Evolutionary conservation across 2,797 vertebrate genomes (phyloP), one percentile per base, ranked within the genome.

Genomic region (Poliocrania exsul): DNA sequence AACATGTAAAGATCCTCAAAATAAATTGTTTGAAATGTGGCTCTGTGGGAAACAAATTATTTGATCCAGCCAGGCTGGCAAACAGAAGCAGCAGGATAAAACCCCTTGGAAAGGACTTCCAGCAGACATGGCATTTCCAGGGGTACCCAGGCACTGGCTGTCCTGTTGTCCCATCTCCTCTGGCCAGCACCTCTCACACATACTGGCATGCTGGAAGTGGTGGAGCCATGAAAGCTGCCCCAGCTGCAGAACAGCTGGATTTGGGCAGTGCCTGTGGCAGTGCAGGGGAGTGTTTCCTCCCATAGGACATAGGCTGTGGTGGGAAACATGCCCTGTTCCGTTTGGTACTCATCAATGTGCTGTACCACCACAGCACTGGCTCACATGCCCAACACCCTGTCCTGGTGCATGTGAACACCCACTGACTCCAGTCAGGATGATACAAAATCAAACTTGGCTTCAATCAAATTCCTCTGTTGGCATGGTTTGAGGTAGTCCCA

Each of bases 231-330:
- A 65, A 53, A 20, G 24, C 0, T 0, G 5, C 9, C 33, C 20
- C 90, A 92, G 26, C 58, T 89, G 78, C 44, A 50, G 38, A 65
- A 8, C 84, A 91, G 54, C 70, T 92, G 78, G 62, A n/a, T 79
- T 17, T 31, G 62, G 47, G 81, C 66, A 75, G 58, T 1, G 13
- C 50, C 66, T 33, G 28, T 46, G 64, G 61, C 37, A 1, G 2
- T 1, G 3, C 77, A 67, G 35, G 46, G 44, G 21, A 66, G 19
- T 0, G 0, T 61, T 62, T 72, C 11, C n/a, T 88, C 35, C 35
- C 23, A 0, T 0, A 0, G 26, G 8, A 4, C 4, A 75, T 40
- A 23, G 38, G 23, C 51, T 82, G 56, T 1, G 2, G 13, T 31
- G 26, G 49, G 44, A 90, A 84, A 61, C 0, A 0, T 13, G 14